A percentile compares a stretch with the other conserved stretches of the same genome.
phyloP scores from a whole-genome alignment of 1,140 invertebrate species.

The Orchesella cincta region DNA sequence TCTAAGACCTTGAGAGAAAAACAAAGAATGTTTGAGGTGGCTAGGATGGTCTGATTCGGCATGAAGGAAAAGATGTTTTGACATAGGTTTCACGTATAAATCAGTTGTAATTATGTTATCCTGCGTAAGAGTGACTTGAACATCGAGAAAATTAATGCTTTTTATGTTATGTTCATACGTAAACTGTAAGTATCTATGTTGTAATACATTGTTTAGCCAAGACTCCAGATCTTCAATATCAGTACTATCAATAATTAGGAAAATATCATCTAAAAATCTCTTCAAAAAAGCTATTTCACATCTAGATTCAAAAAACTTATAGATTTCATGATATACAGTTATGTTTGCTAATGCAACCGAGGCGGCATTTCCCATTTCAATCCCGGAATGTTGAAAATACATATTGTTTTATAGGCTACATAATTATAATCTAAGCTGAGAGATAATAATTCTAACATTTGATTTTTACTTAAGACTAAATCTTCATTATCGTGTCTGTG shows the following conservation, averaged over 20 bases:
- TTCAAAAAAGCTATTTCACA: not conserved
- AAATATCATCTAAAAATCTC: conserved; percentile 15
- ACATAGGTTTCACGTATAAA: not conserved
- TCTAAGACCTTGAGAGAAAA: not conserved
- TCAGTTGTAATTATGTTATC: not conserved
- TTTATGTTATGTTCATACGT: not conserved
- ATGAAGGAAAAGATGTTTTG: not conserved
- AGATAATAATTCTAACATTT: not conserved
- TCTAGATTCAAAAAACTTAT: not conserved
- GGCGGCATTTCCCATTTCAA: conserved; percentile 24
- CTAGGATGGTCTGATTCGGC: not conserved
- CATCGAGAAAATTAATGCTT: not conserved
- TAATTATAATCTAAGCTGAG: conserved; percentile 26
- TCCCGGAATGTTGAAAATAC: not conserved
- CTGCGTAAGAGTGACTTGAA: not conserved
- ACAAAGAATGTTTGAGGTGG: not conserved
- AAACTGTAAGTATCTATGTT: conserved; percentile 14
- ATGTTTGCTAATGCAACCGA: not conserved
- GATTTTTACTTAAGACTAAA: not conserved
- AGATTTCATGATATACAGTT: not conserved
- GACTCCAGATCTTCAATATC: not conserved
- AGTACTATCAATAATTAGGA: not conserved
- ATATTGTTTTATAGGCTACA: not conserved
- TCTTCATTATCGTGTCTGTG: too few species aligned
- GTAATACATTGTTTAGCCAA: not conserved